phyloP scores from a whole-genome alignment of 2,113 vertebrate species.

The Hipposideros armiger region DNA sequence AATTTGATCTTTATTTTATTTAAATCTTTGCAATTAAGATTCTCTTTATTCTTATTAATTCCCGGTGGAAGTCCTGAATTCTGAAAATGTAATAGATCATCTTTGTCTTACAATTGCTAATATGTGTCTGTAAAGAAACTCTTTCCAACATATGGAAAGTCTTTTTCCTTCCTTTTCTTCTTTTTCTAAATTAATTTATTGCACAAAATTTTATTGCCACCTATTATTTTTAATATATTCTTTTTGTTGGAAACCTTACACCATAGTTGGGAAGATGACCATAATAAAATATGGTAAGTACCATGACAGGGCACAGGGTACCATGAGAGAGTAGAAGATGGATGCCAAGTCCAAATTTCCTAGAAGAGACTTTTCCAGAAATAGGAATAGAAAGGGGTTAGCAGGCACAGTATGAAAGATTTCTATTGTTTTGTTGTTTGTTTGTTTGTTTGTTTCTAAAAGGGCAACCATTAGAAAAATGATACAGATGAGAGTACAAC shows the following conservation, averaged over 20 bases:
- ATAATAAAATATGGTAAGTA: neutral
- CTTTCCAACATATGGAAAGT: neutral
- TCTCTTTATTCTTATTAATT: neutral
- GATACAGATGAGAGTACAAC: neutral
- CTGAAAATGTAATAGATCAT: neutral
- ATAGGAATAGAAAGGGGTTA: neutral
- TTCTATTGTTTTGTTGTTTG: neutral
- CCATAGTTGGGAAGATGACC: neutral
- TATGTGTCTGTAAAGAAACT: neutral
- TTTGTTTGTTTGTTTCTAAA: neutral
- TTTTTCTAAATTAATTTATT: conserved; percentile 1
- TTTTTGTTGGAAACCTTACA: neutral
- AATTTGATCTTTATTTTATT: neutral
- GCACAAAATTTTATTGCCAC: neutral
- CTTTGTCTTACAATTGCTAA: neutral
- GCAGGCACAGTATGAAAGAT: neutral
- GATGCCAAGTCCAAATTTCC: neutral
- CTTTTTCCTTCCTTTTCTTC: neutral
- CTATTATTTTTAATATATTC: neutral
- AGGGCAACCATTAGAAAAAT: neutral
- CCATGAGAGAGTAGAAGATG: neutral
- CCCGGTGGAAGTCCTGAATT: neutral
- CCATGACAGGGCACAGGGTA: neutral
- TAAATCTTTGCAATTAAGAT: neutral
- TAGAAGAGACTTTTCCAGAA: neutral